Conservation (phyloP, 2,888 invertebrate species). For the Phyllotreta cruciferae region DNA sequence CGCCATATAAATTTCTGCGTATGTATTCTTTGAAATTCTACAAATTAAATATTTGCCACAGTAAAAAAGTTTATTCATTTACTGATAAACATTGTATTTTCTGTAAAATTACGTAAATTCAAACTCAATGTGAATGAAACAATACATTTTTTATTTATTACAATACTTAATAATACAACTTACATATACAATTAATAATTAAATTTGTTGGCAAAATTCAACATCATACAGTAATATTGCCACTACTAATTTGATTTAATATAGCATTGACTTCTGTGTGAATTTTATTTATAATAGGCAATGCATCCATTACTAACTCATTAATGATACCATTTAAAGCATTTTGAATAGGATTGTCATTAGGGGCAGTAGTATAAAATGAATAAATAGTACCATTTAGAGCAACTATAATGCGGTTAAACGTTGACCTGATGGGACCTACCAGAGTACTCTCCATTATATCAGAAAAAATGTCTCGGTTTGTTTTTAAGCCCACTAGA, state of each 20-base stretch:
- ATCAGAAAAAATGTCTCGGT: not conserved
- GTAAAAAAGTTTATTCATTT: no score
- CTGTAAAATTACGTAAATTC: no score
- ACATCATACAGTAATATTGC: not conserved
- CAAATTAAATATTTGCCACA: no score
- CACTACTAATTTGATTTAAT: not conserved
- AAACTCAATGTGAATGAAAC: no score
- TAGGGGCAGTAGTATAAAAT: not conserved
- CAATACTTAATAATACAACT: no score
- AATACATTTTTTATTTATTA: no score
- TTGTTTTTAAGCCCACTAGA: not conserved
- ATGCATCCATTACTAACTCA: not conserved
- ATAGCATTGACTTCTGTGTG: slow-evolving; percentile 5
- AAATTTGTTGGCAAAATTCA: not conserved
- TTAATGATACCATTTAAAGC: slow-evolving; percentile 11
- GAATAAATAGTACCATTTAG: slow-evolving; percentile 8
- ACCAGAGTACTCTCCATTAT: slow-evolving; percentile 8
- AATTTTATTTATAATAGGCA: not conserved
- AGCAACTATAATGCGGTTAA: slow-evolving; percentile 12
- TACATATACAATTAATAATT: not conserved
- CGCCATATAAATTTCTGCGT: no score
- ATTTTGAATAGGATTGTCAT: slow-evolving; percentile 7
- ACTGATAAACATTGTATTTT: no score
- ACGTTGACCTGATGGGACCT: not conserved
- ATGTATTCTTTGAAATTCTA: no score